These are phyloP conservation scores for Metopolophium dirhodum DNA, from an alignment of 1,140 invertebrate genomes.

Conservation along the genomic window DNA sequence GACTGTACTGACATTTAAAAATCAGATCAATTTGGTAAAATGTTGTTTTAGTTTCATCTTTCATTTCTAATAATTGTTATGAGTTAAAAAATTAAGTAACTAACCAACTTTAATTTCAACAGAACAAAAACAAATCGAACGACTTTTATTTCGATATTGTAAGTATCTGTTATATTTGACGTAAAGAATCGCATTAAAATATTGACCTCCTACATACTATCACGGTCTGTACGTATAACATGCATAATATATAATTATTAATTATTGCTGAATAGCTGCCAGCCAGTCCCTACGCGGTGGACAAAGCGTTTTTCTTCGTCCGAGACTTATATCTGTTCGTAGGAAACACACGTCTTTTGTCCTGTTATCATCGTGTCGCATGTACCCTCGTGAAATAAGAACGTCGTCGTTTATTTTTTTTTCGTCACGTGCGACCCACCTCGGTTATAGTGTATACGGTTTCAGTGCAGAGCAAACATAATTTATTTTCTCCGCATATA, in stretches of 20 bases:
- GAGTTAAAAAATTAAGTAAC: too few species aligned
- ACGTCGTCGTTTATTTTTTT: neutral
- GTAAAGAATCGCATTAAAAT: too few species aligned
- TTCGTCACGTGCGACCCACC: neutral
- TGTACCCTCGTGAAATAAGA: neutral
- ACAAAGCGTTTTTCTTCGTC: neutral
- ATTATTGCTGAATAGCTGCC: neutral
- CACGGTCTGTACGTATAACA: neutral
- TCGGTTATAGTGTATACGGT: neutral
- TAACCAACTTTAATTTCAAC: too few species aligned
- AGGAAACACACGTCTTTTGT: neutral
- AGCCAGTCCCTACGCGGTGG: too few species aligned
- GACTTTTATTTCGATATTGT: too few species aligned
- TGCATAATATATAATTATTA: neutral
- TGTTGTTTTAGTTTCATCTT: too few species aligned
- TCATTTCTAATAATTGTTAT: too few species aligned
- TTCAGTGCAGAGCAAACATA: neutral
- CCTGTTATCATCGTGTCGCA: neutral
- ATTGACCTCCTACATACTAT: too few species aligned
- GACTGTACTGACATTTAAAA: too few species aligned
- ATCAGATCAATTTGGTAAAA: too few species aligned
- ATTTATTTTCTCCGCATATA: neutral
- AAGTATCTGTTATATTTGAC: too few species aligned
- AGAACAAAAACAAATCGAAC: too few species aligned
- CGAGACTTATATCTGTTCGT: neutral